Conservation (phyloP, 2,888 invertebrate genomes). For the Acanthacorydalis orientalis region DNA sequence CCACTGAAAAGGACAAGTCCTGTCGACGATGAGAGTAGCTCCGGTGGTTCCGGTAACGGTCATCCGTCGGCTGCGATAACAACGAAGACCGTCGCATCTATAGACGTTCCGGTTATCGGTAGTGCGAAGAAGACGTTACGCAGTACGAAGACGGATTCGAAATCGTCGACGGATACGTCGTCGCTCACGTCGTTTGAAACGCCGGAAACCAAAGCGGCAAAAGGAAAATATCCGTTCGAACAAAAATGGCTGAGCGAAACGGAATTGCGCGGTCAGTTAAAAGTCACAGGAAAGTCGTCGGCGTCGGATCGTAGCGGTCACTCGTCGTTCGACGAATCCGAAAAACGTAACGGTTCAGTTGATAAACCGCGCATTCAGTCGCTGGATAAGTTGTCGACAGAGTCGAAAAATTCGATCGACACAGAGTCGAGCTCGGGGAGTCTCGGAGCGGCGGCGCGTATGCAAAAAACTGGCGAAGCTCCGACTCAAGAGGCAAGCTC, state of each 20-base stretch:
- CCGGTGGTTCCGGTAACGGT: slow-evolving; percentile 11
- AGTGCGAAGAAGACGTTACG: slow-evolving; percentile 9
- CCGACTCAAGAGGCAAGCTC: slow-evolving; percentile 50
- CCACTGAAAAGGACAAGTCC: slow-evolving; percentile 27
- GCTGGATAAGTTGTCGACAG: slow-evolving; percentile 31
- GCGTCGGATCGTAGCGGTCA: slow-evolving; percentile 22
- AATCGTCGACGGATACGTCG: slow-evolving; percentile 16
- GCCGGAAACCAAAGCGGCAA: slow-evolving; percentile 10
- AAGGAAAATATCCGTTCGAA: slow-evolving; percentile 25
- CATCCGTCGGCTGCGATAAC: background rate
- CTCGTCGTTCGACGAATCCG: slow-evolving; percentile 23
- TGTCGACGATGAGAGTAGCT: slow-evolving; percentile 23
- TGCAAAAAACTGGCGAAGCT: slow-evolving; percentile 34
- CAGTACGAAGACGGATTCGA: slow-evolving; percentile 19
- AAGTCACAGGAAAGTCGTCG: slow-evolving; percentile 23
- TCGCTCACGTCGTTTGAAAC: slow-evolving; percentile 2
- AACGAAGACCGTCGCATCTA: slow-evolving; percentile 11
- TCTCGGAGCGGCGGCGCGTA: slow-evolving; percentile 47
- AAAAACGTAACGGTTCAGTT: slow-evolving; percentile 15
- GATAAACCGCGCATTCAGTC: slow-evolving; percentile 21
- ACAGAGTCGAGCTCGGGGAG: slow-evolving; percentile 55
- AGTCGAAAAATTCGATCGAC: slow-evolving; percentile 55
- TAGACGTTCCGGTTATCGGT: slow-evolving; percentile 23
- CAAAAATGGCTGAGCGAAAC: slow-evolving; percentile 29
- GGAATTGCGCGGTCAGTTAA: slow-evolving; percentile 23